These are phyloP conservation scores for Dasyornis broadbenti DNA, from an alignment of 2,113 vertebrate genomes.

Conservation along the genomic window DNA sequence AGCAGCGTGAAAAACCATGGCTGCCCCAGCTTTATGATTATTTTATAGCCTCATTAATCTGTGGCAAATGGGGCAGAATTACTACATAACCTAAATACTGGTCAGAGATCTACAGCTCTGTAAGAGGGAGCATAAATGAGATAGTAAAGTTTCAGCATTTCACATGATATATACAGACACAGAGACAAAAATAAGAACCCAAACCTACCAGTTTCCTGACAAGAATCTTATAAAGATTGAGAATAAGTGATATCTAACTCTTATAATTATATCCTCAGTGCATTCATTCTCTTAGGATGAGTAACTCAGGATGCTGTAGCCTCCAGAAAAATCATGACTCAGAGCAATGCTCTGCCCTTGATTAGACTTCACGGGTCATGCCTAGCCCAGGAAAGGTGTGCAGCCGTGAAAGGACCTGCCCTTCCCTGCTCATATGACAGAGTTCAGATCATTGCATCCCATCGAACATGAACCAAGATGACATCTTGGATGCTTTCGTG, in stretches of 20 bases:
- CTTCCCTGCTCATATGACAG: not conserved
- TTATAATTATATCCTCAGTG: slow-evolving; percentile 14
- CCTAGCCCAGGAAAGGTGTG: not conserved
- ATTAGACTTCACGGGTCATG: not conserved
- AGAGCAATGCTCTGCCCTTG: not conserved
- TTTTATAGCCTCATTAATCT: slow-evolving; percentile 48
- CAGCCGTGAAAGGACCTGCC: not conserved
- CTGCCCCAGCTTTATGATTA: slow-evolving; percentile 7
- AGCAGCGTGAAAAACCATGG: not conserved
- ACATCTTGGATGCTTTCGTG: not conserved
- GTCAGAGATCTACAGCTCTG: not conserved
- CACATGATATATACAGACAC: not conserved
- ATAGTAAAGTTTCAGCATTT: slow-evolving; percentile 1
- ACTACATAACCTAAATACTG: not conserved
- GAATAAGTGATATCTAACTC: not conserved
- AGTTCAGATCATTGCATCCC: not conserved
- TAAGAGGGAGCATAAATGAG: not conserved
- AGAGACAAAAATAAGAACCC: not conserved
- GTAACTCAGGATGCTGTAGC: not conserved
- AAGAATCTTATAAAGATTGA: not conserved
- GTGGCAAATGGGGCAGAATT: slow-evolving; percentile 29
- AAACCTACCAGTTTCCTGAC: not conserved
- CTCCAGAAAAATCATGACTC: slow-evolving; percentile 26
- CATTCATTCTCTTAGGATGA: slow-evolving; percentile 21
- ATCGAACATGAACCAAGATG: not conserved